Conservation (phyloP, 2,888 invertebrate genomes). For the Vandiemenella viatica region DNA sequence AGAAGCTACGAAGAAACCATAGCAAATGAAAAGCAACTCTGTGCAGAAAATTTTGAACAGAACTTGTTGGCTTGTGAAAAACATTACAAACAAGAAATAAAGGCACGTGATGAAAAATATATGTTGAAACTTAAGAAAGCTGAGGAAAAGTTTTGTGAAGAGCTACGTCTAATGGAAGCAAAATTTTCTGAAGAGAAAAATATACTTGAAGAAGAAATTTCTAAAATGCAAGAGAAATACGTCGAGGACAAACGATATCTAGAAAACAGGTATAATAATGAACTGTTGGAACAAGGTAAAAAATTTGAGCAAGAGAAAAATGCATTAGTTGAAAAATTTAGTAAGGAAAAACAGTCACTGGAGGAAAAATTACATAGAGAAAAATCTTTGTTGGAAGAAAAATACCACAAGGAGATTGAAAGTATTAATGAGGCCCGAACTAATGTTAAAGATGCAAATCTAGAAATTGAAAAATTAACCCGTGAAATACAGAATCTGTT, state of each 20-base stretch:
- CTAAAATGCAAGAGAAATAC: background rate
- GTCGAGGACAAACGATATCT: background rate
- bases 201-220: background rate
- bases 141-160: background rate
- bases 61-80: background rate
- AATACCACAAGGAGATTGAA: background rate
- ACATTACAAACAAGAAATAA: background rate
- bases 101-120: background rate
- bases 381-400: background rate
- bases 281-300: background rate
- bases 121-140: background rate
- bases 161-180: background rate
- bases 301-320: background rate
- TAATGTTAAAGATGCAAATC: background rate
- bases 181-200: background rate
- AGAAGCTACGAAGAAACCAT: background rate
- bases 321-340: background rate
- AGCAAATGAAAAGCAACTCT: background rate
- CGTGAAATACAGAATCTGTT: conserved; percentile 2
- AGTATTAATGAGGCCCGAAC: background rate
- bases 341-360: background rate
- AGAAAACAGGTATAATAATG: background rate
- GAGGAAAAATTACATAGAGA: background rate
- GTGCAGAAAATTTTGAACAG: background rate
- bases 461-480: background rate